Base-by-base conservation (phyloP, 2,888 invertebrate genomes). In the Stenichneumon culpator region DNA sequence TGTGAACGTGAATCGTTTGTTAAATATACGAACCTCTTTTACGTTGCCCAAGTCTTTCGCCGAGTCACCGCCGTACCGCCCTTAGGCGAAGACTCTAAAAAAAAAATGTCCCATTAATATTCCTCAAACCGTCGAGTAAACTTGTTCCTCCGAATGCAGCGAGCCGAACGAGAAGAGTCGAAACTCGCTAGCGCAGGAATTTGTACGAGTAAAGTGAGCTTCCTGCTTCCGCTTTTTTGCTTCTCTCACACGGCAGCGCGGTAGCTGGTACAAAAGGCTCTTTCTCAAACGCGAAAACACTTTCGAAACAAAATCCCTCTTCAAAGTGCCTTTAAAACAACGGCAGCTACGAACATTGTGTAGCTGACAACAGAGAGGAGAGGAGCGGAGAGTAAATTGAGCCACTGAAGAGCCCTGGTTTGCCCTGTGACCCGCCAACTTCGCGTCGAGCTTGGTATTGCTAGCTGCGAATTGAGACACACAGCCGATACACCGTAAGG, bases 281-380 rank as follows among this genome's bases (percentile, higher is more conserved):
- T 6, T 63, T 28, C 63, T 63, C n/a, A 32, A 28, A 63, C 63
- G n/a, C 19, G 22, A 63, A 32, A 28, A 32, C 63, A 36, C 63
- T 6, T 36, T 63, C 22, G 57, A 36, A 36, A 28, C 16, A 28
- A 63, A 63, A 63, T 63, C 63, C 63, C 28, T 63, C 63, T 36
- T 36, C 63, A 28, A 11, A 68, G 68, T 25, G 25, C 7, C 11
- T 44, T 11, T 2, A 52, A 28, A 1, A 32, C 22, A 25, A 47
- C 39, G 39, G 7, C 2, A 5, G 47, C 25, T 16, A 0, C 16
- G 16, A 28, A 16, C n/a, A 6, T 6, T 32, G 63, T 63, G 32
- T 3, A n/a, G 63, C 16, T n/a, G 32, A 32, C 25, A 52, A 32
- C 1, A 52, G n/a, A 69, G 19, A 16, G 44, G 22, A 69, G 32